Evolutionary conservation across 2,113 vertebrate species (phyloP).

Genomic region (Myiopsitta monachus): DNA sequence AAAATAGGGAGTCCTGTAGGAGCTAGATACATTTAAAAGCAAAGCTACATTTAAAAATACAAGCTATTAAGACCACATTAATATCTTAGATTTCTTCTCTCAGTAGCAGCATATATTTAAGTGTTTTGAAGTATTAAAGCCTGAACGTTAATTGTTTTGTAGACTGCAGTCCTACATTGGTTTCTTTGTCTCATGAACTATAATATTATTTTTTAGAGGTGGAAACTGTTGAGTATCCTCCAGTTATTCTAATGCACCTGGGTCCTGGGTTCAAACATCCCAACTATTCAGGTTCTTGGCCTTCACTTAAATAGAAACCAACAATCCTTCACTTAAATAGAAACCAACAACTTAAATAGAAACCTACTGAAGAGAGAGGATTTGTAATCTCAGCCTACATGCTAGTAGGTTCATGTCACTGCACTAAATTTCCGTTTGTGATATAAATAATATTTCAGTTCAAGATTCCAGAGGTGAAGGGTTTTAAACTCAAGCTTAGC

Average conservation of each 20-base stretch:
- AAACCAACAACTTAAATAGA: background rate
- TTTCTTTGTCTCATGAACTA: conserved; percentile 36
- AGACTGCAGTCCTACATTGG: background rate
- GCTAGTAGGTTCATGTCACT: background rate
- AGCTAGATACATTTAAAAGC: background rate
- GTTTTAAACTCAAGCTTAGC: background rate
- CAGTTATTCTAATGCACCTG: conserved; percentile 37
- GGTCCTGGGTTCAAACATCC: background rate
- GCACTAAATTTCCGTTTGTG: background rate
- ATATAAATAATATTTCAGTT: conserved; percentile 14
- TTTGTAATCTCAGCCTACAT: background rate
- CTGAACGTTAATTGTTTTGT: conserved; percentile 26
- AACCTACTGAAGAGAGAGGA: background rate
- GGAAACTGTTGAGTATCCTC: conserved; percentile 8
- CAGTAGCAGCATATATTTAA: background rate
- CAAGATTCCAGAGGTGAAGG: background rate
- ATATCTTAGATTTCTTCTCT: background rate
- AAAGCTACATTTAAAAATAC: no score
- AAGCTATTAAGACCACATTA: conserved; percentile 8
- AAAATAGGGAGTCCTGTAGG: background rate
- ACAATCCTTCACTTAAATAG: background rate
- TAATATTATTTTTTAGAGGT: conserved; percentile 6
- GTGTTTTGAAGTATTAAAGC: background rate
- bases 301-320: background rate
- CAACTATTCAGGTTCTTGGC: background rate